phyloP scores from a whole-genome alignment of 2,888 invertebrate genomes.

The Cotesia congregata region DNA sequence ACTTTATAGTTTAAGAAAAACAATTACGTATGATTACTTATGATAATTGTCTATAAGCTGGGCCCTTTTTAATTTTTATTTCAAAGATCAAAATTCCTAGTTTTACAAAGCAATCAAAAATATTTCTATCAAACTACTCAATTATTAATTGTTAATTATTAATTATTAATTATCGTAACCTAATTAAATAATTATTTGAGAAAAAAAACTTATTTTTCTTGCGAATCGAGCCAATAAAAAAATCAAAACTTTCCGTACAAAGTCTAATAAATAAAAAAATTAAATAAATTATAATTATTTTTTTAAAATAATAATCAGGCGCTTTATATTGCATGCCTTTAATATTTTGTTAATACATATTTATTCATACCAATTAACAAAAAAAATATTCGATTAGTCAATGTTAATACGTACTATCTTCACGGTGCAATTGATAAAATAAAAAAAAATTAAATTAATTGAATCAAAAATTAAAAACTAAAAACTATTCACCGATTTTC shows the following conservation, averaged over 20 bases:
- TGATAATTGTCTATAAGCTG: background rate
- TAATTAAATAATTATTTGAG: too few species aligned
- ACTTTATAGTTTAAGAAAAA: background rate
- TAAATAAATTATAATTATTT: background rate
- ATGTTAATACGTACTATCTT: constrained; percentile 19
- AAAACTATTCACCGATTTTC: background rate
- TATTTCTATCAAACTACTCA: too few species aligned
- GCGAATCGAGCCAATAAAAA: too few species aligned
- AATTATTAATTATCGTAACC: too few species aligned
- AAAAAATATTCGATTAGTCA: background rate
- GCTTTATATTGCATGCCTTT: background rate
- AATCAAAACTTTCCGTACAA: too few species aligned
- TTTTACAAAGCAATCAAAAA: too few species aligned
- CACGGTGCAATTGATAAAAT: constrained; percentile 39
- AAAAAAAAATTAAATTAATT: background rate
- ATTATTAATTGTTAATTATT: too few species aligned
- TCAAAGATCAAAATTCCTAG: too few species aligned
- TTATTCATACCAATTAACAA: background rate
- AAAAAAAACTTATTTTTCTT: too few species aligned
- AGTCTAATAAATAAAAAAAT: background rate
- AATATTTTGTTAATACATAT: background rate
- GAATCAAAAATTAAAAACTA: too few species aligned
- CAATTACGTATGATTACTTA: background rate
- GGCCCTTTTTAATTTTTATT: background rate
- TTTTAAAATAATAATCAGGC: background rate